Percentiles rank a stretch among this genome's conserved stretches.
phyloP scores from a whole-genome alignment of 1,140 invertebrate genomes.

The Lerema accius region DNA sequence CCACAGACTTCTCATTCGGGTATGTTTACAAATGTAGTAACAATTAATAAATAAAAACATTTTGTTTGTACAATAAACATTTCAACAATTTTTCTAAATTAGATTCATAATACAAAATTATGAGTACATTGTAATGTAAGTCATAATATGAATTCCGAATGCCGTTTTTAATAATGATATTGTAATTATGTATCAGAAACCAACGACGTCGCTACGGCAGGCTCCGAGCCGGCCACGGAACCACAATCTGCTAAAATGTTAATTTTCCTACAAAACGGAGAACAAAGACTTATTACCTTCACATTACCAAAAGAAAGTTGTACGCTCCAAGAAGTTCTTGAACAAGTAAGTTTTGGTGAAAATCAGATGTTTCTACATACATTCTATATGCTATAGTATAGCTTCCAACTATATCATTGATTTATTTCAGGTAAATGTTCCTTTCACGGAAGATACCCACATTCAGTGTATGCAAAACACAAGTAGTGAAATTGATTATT shows the following conservation, averaged over 20 bases:
- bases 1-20: constrained; percentile 57
- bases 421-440: constrained; percentile 84
- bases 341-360: constrained; percentile 83
- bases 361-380: too few relatives aligned
- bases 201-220: constrained; percentile 52
- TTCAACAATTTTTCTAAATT: too few relatives aligned
- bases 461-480: constrained; percentile 88
- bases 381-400: too few relatives aligned
- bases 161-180: constrained; percentile 5
- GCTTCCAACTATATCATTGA: constrained; percentile 13
- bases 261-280: constrained; percentile 87
- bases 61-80: too few relatives aligned
- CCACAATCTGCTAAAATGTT: constrained; percentile 89
- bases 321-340: constrained; percentile 90
- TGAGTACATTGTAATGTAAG: too few relatives aligned
- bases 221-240: constrained; percentile 69
- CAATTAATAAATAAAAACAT: too few relatives aligned
- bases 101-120: too few relatives aligned
- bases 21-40: constrained; percentile 37
- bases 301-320: constrained; percentile 90
- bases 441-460: constrained; percentile 84
- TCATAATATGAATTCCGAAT: too few relatives aligned
- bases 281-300: constrained; percentile 90
- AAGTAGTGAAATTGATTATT: constrained; percentile 88
- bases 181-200: constrained; percentile 51